A percentile compares a stretch with the other conserved stretches of the same genome.
Conservation (phyloP, 2,888 invertebrate genomes). For the Oxyscelio sp. region DNA sequence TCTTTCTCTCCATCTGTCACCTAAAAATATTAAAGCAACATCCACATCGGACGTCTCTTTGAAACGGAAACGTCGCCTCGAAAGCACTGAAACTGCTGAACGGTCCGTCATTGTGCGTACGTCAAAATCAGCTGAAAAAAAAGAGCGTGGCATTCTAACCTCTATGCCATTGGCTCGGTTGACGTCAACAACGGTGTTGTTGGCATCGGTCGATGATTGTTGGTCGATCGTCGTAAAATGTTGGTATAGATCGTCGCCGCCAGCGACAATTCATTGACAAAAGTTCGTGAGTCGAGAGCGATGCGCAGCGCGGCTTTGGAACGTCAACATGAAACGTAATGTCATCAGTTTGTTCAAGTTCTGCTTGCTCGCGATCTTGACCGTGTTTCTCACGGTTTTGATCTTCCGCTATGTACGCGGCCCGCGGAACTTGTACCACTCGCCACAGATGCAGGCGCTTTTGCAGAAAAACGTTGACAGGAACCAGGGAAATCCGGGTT, state of each 20-base stretch:
- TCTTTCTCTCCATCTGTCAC: too few species aligned
- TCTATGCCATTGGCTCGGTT: constrained; percentile 15
- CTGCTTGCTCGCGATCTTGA: constrained; percentile 82
- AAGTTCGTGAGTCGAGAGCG: constrained; percentile 22
- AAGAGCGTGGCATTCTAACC: constrained; percentile 56
- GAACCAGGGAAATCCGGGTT: constrained; percentile 1
- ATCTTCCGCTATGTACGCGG: constrained; percentile 85
- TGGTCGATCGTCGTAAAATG: constrained; percentile 34
- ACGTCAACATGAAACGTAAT: constrained; percentile 86
- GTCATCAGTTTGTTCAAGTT: constrained; percentile 87
- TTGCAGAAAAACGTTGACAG: constrained; percentile 45
- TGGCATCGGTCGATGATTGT: constrained; percentile 20
- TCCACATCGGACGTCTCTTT: too few species aligned
- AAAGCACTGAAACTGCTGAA: too few species aligned
- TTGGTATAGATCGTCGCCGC: constrained; percentile 31
- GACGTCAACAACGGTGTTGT: constrained; percentile 28
- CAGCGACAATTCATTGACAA: constrained; percentile 13
- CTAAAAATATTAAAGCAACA: too few species aligned
- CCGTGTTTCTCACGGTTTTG: constrained; percentile 85
- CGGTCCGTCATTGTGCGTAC: constrained; percentile 11
- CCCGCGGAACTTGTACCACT: constrained; percentile 34
- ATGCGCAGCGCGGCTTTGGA: constrained; percentile 46
- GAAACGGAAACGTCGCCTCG: too few species aligned
- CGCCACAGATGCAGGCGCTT: constrained; percentile 66
- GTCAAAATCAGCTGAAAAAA: constrained; percentile 66